A percentile compares a stretch with the other conserved stretches of the same genome.
These are phyloP conservation scores for Catharus bicknelli DNA, from an alignment of 2,113 vertebrate species.

Conservation along the genomic window DNA sequence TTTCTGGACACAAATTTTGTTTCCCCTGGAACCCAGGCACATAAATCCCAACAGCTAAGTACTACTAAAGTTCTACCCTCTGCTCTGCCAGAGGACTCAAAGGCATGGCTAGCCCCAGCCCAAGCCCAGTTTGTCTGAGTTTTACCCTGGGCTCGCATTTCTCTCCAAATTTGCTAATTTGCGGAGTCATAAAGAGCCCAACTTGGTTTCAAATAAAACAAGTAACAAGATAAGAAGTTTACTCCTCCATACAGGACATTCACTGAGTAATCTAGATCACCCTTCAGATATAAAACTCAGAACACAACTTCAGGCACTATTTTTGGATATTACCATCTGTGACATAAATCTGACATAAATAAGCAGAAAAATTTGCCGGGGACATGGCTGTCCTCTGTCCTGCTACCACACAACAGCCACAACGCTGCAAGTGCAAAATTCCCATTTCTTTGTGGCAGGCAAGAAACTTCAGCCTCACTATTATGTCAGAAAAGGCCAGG, in stretches of 20 bases:
- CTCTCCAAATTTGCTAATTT: not conserved
- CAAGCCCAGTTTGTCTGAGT: not conserved
- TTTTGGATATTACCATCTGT: not conserved
- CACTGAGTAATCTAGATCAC: not conserved
- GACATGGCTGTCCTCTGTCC: not conserved
- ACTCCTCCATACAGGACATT: not conserved
- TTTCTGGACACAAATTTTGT: not conserved
- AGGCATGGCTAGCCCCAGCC: not conserved
- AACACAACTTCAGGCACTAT: not conserved
- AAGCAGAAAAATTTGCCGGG: not conserved
- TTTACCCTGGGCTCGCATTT: not conserved
- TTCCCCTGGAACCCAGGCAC: not conserved
- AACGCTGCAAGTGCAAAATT: not conserved
- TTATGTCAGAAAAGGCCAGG: rapidly evolving
- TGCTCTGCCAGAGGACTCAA: not conserved
- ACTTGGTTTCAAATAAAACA: not conserved
- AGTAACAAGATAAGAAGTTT: not conserved
- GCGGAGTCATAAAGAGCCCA: not conserved
- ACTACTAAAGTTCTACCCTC: not conserved
- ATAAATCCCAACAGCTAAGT: not conserved
- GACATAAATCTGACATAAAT: not conserved
- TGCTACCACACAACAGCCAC: not conserved
- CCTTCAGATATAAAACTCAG: not conserved
- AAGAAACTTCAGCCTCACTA: not conserved
- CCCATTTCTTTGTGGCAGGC: not conserved